These are phyloP conservation scores for Cherax destructor DNA, from an alignment of 1,140 invertebrate species.

Conservation along the genomic window DNA sequence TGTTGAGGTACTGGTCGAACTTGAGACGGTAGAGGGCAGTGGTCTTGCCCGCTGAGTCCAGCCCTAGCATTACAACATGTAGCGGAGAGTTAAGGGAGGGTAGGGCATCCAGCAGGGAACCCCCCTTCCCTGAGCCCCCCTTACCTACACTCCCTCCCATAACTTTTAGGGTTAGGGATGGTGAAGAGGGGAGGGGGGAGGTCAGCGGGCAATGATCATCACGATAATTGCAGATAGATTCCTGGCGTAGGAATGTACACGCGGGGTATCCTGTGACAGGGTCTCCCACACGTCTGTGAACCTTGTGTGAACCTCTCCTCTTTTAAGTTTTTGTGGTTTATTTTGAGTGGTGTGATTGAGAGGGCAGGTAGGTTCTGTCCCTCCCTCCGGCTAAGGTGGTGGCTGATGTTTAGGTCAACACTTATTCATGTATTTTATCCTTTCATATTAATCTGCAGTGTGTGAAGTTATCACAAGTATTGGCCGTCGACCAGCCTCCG, in stretches of 20 bases:
- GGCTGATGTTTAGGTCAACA: not conserved
- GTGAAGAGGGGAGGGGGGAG: not conserved
- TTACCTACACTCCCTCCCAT: conserved; percentile 66
- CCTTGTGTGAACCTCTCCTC: not conserved
- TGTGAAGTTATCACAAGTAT: not conserved
- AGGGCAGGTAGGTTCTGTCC: conserved; percentile 16
- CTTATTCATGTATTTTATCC: not conserved
- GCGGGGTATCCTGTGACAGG: no score
- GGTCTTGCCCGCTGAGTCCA: conserved; percentile 98
- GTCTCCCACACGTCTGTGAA: no score
- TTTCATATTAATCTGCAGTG: not conserved
- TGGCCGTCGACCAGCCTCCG: not conserved
- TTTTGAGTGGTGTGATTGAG: not conserved
- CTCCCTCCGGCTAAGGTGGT: conserved; percentile 6
- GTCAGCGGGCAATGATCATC: not conserved
- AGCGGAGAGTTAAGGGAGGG: conserved; percentile 81
- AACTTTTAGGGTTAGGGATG: not conserved
- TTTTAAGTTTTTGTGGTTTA: not conserved
- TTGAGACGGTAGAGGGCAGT: conserved; percentile 97
- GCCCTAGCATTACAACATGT: conserved; percentile 96
- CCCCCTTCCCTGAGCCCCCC: conserved; percentile 46
- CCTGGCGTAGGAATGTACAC: no score
- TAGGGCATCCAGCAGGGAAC: conserved; percentile 65
- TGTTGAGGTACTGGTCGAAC: conserved; percentile 97
- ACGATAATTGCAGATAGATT: not conserved